Conservation (phyloP, 2,888 invertebrate genomes). For the Temnothorax ravouxi region DNA sequence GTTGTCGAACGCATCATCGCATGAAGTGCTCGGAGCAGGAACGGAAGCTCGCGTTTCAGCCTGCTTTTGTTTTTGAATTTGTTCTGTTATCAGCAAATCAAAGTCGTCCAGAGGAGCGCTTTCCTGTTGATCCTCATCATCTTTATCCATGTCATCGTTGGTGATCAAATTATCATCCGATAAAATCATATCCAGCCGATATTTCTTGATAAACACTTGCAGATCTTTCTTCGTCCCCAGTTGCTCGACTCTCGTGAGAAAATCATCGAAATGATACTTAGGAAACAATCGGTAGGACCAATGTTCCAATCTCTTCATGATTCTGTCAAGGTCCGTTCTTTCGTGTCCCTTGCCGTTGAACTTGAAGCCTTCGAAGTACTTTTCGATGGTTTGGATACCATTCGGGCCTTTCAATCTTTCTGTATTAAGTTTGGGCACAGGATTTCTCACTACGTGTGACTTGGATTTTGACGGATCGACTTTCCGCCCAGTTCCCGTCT, state of each 20-base stretch:
- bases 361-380: constrained; percentile 93
- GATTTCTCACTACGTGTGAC: constrained; percentile 89
- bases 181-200: constrained; percentile 89
- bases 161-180: constrained; percentile 82
- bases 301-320: constrained; percentile 95
- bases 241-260: constrained; percentile 92
- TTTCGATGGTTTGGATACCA: constrained; percentile 93
- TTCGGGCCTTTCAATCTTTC: constrained; percentile 92
- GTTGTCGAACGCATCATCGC: constrained; percentile 57
- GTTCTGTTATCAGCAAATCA: constrained; percentile 89
- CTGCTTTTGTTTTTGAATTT: constrained; percentile 87
- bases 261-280: constrained; percentile 95
- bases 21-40: constrained; percentile 4
- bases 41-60: constrained; percentile 34
- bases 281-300: constrained; percentile 98
- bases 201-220: constrained; percentile 90
- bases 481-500: constrained; percentile 81
- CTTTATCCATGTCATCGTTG: constrained; percentile 87
- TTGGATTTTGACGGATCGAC: constrained; percentile 86
- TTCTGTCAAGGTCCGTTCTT: constrained; percentile 92
- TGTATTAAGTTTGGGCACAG: constrained; percentile 90
- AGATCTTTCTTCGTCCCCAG: constrained; percentile 94
- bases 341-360: constrained; percentile 95
- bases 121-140: constrained; percentile 81
- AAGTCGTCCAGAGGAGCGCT: constrained; percentile 89